Evolutionary conservation across 2,888 invertebrate species (phyloP), one percentile per base, ranked within the genome.

Genomic region (Lacanobia wlatinum): DNA sequence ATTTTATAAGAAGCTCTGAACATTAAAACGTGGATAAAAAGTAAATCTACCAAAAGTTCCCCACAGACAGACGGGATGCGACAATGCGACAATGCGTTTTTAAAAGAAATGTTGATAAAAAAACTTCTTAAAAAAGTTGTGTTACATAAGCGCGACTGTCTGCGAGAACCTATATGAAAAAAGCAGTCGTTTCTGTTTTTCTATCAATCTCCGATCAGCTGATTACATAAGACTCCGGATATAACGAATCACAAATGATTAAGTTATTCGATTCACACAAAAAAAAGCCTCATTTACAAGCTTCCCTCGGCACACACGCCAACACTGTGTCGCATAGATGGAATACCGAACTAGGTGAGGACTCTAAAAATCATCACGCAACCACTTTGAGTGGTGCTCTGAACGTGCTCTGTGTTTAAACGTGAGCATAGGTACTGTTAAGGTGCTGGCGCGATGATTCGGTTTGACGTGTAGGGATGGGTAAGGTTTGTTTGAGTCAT

Each of bases 301-400:
- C 52, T 64, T 46, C 40, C 58, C 10, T 10, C 43, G 34, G n/a
- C 10, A 73, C 58, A 71, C 74, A 70, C 60, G 55, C 59, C 50
- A 75, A 79, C 83, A 87, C 87, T 55, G 86, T 83, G 84, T 68
- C 70, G 38, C 70, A 62, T 81, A 78, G 74, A 76, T 84, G 84
- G 85, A 87, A 87, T 81, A 87, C 78, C 74, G 64, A 81, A 79
- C 70, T 70, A 82, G 72, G 46, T 52, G 83, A 65, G 46, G 80
- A 84, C 84, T 86, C 83, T 85, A 85, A 89, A 88, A 90, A 88
- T 88, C 87, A 87, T 89, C 90, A 90, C 88, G 88, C 86, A 85
- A 83, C 85, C 83, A 83, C 83, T 87, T 83, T 80, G 86, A 87
- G 85, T 77, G 83, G 86, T 81, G 84, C 71, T 72, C 60, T 56